Conservation (phyloP, 2,113 vertebrate genomes). For the Oryzias curvinotus region DNA sequence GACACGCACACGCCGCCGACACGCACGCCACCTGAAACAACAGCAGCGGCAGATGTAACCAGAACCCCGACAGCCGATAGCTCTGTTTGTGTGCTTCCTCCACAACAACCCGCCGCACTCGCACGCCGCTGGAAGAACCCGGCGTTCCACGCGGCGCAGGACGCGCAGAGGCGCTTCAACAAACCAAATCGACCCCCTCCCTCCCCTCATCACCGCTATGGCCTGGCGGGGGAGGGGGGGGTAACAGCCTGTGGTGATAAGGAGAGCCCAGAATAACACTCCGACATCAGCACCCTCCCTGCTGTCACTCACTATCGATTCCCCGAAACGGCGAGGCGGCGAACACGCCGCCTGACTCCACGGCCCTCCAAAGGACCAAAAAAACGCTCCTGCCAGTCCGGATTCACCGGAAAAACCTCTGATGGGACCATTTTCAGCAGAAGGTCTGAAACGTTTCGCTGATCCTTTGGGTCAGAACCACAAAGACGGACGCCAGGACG, state of each 20-base stretch:
- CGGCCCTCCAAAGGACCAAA: background rate
- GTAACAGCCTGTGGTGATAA: slow-evolving; percentile 65
- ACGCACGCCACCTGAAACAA: slow-evolving; percentile 23
- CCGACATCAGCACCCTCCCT: slow-evolving; percentile 65
- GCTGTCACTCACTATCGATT: slow-evolving; percentile 65
- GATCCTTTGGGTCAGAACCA: too few species aligned
- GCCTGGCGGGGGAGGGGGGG: slow-evolving; percentile 35
- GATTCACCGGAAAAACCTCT: too few species aligned
- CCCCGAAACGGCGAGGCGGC: slow-evolving; percentile 22
- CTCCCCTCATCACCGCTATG: slow-evolving; percentile 37
- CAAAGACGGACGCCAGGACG: too few species aligned
- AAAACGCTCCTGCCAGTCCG: background rate
- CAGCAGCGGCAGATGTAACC: slow-evolving; percentile 41
- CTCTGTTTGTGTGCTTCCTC: slow-evolving; percentile 55
- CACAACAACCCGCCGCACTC: slow-evolving; percentile 46
- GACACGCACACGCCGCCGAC: slow-evolving; percentile 48
- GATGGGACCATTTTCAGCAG: too few species aligned
- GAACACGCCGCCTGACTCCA: slow-evolving; percentile 3
- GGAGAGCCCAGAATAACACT: slow-evolving; percentile 69
- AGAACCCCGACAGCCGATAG: slow-evolving; percentile 68
- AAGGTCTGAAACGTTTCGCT: too few species aligned
- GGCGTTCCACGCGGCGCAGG: slow-evolving; percentile 60
- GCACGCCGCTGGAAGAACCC: slow-evolving; percentile 63
- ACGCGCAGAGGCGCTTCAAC: slow-evolving; percentile 10
- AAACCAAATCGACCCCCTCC: slow-evolving; percentile 53